These are phyloP conservation scores for Nannospalax galili DNA, from an alignment of 2,113 vertebrate species.

Conservation along the genomic window DNA sequence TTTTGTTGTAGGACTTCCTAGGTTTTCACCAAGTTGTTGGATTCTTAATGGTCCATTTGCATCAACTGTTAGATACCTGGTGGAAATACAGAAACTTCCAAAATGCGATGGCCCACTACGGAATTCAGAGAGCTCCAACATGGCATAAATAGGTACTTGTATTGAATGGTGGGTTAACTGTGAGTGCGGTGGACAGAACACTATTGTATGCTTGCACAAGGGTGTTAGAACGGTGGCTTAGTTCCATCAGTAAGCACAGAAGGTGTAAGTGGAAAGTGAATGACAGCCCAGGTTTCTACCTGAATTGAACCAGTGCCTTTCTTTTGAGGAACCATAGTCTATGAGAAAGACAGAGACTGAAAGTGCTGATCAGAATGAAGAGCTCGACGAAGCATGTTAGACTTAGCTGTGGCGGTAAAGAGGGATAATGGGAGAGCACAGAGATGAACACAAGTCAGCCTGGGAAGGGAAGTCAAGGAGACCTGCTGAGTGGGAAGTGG, in stretches of 20 bases:
- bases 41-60: slow-evolving; percentile 22
- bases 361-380: not conserved
- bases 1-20: not conserved
- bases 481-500: not conserved
- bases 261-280: not conserved
- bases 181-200: not conserved
- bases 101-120: not conserved
- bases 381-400: not conserved
- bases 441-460: not conserved
- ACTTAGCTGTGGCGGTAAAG: not conserved
- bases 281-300: not conserved
- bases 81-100: slow-evolving; percentile 1
- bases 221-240: not conserved
- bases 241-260: not conserved
- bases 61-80: not conserved
- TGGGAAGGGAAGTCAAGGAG: not conserved
- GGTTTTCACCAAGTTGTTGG: slow-evolving; percentile 19
- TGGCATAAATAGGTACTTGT: not conserved
- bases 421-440: not conserved
- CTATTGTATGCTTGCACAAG: not conserved
- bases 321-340: too few relatives aligned
- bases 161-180: not conserved
- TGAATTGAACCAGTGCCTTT: not conserved
- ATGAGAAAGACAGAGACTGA: not conserved
- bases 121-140: not conserved